Evolutionary conservation across 2,113 vertebrate genomes (phyloP).

Genomic region (Pteropus alecto): DNA sequence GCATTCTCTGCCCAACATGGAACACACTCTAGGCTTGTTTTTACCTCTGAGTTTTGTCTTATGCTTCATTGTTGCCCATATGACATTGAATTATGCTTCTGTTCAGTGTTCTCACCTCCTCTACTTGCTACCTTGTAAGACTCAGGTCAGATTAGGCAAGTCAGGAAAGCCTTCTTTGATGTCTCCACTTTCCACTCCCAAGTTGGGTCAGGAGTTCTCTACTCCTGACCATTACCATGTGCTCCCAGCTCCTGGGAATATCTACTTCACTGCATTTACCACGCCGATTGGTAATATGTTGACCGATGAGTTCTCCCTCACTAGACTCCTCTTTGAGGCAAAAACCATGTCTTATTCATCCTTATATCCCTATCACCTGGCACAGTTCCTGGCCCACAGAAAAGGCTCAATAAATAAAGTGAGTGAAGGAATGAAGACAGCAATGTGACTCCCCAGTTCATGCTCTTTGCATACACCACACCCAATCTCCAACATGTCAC

Average conservation of each 20-base stretch:
- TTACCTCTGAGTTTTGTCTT: not conserved
- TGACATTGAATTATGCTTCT: not conserved
- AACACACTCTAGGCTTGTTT: not conserved
- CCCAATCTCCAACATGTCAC: too few relatives aligned
- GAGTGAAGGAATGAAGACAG: not conserved
- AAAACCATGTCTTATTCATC: not conserved
- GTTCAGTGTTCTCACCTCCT: not conserved
- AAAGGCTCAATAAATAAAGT: not conserved
- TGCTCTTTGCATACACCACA: not conserved
- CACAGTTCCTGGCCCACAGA: not conserved
- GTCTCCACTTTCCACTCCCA: not conserved
- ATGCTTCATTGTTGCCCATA: not conserved
- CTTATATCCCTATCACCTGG: not conserved
- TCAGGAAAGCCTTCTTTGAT: not conserved
- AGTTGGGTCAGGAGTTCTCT: not conserved
- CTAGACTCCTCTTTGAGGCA: not conserved
- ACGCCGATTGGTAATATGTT: not conserved
- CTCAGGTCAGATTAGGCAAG: not conserved
- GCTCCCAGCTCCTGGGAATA: not conserved
- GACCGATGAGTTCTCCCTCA: not conserved
- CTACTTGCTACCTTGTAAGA: not conserved
- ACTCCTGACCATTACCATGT: not conserved
- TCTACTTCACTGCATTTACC: not conserved
- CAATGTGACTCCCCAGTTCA: not conserved
- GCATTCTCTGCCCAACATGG: not conserved